Evolutionary conservation across 2,888 invertebrate genomes (phyloP), one percentile per base, ranked within the genome.

Genomic region (Zaprionus lineosus): DNA sequence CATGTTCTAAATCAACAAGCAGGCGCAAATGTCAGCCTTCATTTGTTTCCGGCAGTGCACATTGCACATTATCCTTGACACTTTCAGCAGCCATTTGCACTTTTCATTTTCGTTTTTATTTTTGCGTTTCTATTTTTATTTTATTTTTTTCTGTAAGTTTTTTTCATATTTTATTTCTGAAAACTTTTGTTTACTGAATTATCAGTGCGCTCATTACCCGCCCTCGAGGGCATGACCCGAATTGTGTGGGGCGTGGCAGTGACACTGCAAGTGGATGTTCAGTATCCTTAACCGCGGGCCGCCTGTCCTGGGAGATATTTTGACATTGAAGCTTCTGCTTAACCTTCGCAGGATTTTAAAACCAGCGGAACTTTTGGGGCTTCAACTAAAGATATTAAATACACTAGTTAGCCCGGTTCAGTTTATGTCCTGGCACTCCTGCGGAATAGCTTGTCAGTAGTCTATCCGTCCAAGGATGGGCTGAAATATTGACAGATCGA

Each of bases 41-140:
- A 34, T 37, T 58, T 52, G 33, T 61, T 61, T 74, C 52, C 74
- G 68, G 60, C 56, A 52, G 33, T 9, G 19, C 39, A 51, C 24
- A 47, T 40, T 53, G 60, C 61, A 57, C 48, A 62, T 71, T 67
- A 72, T 77, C 82, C 82, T 84, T 83, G 82, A 71, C 77, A 82
- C 67, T 78, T 76, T 73, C 64, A 59, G 53, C 67, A 51, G 48
- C 56, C 46, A 57, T 70, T 74, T 60, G 46, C 60, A 40, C 66
- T 59, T 44, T 21, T 28, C 61, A 65, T 50, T 75, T 53, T 48
- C 40, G 46, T 48, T 60, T 55, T 37, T 36, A 19, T 37, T 40
- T 29, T 44, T 16, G 24, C 34, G 29, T 43, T 36, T 19, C 1
- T 5, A 15, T 29, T 37, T 34, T 43, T 29, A 2, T 1, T 43